phyloP scores from a whole-genome alignment of 2,797 vertebrate genomes.

The Chaunax sp. region DNA sequence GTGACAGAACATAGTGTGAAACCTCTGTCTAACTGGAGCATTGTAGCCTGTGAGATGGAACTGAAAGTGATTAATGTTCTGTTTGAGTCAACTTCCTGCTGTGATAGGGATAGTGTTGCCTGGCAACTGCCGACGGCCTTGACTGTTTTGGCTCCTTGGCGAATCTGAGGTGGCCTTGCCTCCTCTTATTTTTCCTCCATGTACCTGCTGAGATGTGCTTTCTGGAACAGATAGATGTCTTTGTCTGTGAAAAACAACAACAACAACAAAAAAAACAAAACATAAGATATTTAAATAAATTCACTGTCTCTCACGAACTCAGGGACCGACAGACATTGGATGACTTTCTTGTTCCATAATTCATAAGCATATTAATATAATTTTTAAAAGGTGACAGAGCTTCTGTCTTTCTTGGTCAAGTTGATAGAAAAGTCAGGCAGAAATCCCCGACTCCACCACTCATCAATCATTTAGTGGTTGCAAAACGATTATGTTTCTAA shows the following conservation, averaged over 20 bases:
- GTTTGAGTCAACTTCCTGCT: conserved; percentile 77
- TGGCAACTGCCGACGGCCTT: conserved; percentile 82
- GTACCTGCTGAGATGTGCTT: conserved; percentile 61
- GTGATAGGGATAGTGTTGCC: conserved; percentile 81
- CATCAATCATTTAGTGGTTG: conserved; percentile 41
- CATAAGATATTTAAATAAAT: too few relatives aligned
- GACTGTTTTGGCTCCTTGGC: conserved; percentile 71
- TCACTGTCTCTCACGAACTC: background rate
- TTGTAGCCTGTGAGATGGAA: conserved; percentile 54
- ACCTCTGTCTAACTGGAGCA: conserved; percentile 51
- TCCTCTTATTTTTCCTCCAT: conserved; percentile 54
- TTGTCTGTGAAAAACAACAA: background rate
- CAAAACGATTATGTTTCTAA: conserved; percentile 28
- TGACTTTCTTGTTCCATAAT: conserved; percentile 19
- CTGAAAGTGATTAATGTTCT: conserved; percentile 80
- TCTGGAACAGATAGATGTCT: conserved; percentile 25
- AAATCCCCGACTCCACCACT: background rate
- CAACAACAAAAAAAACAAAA: background rate
- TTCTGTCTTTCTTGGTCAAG: conserved; percentile 15
- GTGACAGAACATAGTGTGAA: conserved; percentile 33
- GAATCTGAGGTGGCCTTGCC: conserved; percentile 68
- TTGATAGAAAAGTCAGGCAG: too few relatives aligned
- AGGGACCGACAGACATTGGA: conserved; percentile 2
- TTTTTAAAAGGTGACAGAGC: conserved; percentile 30
- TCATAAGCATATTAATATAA: conserved; percentile 37